Evolutionary conservation across 2,888 invertebrate genomes (phyloP).

Genomic region (Liposcelis brunnea): DNA sequence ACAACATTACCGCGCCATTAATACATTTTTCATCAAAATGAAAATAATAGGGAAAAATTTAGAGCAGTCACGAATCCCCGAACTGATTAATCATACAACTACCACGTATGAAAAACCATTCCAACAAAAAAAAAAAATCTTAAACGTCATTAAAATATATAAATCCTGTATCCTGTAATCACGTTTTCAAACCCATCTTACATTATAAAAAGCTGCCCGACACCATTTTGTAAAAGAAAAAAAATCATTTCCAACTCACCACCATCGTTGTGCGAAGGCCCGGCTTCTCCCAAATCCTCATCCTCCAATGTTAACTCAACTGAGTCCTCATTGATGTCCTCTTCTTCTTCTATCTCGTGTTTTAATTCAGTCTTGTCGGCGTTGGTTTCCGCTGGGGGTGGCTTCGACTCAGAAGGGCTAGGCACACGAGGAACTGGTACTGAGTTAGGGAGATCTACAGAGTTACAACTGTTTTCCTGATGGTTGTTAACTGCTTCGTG

Average conservation of each 20-base stretch:
- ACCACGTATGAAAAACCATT: too few species aligned
- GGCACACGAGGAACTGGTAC: conserved; percentile 4
- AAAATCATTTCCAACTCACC: conserved; percentile 17
- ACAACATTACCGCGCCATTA: too few species aligned
- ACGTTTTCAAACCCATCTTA: too few species aligned
- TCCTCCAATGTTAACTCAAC: conserved; percentile 60
- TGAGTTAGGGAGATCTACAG: not conserved
- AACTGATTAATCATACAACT: too few species aligned
- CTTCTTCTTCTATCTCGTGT: conserved; percentile 26
- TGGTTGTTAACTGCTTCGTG: conserved; percentile 1
- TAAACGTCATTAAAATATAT: too few species aligned
- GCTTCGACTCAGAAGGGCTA: conserved; percentile 1
- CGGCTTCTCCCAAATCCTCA: conserved; percentile 53
- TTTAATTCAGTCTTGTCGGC: conserved; percentile 16
- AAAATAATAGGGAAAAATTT: too few species aligned
- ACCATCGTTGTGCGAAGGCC: conserved; percentile 36
- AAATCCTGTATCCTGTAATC: too few species aligned
- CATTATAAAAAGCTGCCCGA: too few species aligned
- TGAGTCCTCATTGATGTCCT: conserved; percentile 47
- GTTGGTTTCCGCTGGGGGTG: conserved; percentile 15
- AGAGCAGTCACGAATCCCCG: too few species aligned
- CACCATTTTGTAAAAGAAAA: not conserved
- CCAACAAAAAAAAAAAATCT: too few species aligned
- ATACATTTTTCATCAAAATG: too few species aligned
- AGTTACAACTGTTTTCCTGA: not conserved